Conservation (phyloP, 2,113 vertebrate genomes). For the Tonatia bakeri region DNA sequence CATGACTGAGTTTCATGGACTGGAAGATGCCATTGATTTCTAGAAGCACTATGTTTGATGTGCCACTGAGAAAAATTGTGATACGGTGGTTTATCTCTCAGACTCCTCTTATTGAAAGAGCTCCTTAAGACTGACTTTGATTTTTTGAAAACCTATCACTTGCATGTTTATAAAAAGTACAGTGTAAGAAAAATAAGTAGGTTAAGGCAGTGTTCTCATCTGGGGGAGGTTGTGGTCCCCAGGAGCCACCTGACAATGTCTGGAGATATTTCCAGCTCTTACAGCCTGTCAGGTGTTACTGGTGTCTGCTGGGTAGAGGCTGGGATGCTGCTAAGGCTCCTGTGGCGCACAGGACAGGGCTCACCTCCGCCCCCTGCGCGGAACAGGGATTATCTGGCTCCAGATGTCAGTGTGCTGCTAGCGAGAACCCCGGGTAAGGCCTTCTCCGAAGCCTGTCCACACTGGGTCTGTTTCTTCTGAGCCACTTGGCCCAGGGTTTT, state of each 20-base stretch:
- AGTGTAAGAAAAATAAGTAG: neutral
- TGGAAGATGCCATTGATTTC: neutral
- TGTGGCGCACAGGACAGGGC: neutral
- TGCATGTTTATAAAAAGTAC: neutral
- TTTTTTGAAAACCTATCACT: neutral
- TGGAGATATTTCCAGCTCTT: slow-evolving; percentile 22
- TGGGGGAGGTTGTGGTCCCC: neutral
- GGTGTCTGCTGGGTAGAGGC: neutral
- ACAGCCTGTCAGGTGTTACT: neutral
- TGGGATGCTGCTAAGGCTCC: neutral
- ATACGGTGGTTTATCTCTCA: neutral
- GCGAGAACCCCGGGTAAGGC: neutral
- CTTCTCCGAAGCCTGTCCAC: neutral
- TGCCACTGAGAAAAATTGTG: neutral
- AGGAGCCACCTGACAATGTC: neutral
- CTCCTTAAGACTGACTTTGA: slow-evolving; percentile 3
- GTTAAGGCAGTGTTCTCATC: neutral
- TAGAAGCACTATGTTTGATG: neutral
- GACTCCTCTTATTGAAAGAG: neutral
- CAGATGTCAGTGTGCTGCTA: neutral
- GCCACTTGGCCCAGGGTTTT: neutral
- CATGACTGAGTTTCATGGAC: neutral
- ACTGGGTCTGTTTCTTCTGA: neutral
- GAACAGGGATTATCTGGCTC: neutral
- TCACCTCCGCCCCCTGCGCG: neutral